A percentile compares a stretch with the other conserved stretches of the same genome.
phyloP scores from a whole-genome alignment of 2,888 invertebrate genomes.

The Monochamus alternatus region DNA sequence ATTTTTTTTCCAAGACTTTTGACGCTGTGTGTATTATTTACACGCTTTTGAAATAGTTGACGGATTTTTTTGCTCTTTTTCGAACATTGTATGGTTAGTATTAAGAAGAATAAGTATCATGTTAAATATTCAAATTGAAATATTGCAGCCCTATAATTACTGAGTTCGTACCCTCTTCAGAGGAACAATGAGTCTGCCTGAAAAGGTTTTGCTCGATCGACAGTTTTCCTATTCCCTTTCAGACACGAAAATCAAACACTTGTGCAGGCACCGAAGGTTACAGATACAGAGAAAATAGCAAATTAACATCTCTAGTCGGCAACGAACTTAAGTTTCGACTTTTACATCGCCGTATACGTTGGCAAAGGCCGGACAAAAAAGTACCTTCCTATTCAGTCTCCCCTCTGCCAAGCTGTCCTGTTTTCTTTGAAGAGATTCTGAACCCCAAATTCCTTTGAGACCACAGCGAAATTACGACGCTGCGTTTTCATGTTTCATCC shows the following conservation, averaged over 20 bases:
- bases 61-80: too few relatives aligned
- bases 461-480: constrained; percentile 5
- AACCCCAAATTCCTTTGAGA: constrained; percentile 22
- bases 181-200: too few relatives aligned
- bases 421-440: constrained; percentile 28
- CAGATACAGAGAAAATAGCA: constrained; percentile 8
- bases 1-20: too few relatives aligned
- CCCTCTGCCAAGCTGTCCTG: background rate
- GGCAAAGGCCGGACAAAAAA: constrained; percentile 2
- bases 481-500: constrained; percentile 15
- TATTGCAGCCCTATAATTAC: too few relatives aligned
- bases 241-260: constrained; percentile 26
- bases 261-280: background rate
- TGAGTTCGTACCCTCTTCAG: too few relatives aligned
- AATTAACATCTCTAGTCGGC: constrained; percentile 17
- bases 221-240: constrained; percentile 4
- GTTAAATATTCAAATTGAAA: too few relatives aligned
- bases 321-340: constrained; percentile 9
- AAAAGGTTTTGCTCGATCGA: background rate
- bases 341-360: constrained; percentile 8
- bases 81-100: too few relatives aligned
- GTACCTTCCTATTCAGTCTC: constrained; percentile 1
- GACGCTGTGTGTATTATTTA: too few relatives aligned
- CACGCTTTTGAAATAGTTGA: too few relatives aligned
- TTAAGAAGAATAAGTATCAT: too few relatives aligned